Percentiles rank a stretch among this genome's conserved stretches.
phyloP scores from a whole-genome alignment of 2,113 vertebrate species.

The Perca schrenkii region DNA sequence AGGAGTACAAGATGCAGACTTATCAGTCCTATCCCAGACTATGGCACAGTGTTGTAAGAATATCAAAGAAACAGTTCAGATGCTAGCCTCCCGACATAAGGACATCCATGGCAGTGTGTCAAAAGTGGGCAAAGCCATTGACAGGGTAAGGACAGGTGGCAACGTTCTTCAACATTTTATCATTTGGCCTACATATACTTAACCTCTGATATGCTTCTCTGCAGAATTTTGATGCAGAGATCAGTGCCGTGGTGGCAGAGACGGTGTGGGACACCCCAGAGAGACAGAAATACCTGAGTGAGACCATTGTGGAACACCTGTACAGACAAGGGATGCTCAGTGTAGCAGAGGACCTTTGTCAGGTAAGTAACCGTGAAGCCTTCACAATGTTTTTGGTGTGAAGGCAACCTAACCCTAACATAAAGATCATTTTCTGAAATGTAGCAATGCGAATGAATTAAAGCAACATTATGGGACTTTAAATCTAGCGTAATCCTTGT shows the following conservation, averaged over 20 bases:
- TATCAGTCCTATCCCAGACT: slow-evolving; percentile 89
- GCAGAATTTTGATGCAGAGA: slow-evolving; percentile 93
- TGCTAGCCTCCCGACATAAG: slow-evolving; percentile 90
- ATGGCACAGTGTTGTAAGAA: slow-evolving; percentile 93
- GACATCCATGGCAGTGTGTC: slow-evolving; percentile 94
- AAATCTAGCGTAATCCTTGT: neutral
- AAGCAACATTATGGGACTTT: neutral
- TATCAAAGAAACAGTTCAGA: slow-evolving; percentile 92
- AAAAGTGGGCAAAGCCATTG: slow-evolving; percentile 93
- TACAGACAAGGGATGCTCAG: slow-evolving; percentile 93
- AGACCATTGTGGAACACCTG: slow-evolving; percentile 91
- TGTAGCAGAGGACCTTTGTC: slow-evolving; percentile 92
- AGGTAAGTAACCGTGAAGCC: slow-evolving; percentile 76
- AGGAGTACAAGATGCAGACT: slow-evolving; percentile 90
- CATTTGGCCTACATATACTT: neutral
- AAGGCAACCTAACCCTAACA: neutral
- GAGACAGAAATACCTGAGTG: slow-evolving; percentile 90
- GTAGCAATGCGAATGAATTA: neutral
- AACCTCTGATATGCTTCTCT: neutral
- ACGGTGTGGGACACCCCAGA: slow-evolving; percentile 90
- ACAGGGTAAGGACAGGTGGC: slow-evolving; percentile 82
- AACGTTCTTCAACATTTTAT: neutral
- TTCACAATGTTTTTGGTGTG: neutral
- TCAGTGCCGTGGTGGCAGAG: slow-evolving; percentile 91
- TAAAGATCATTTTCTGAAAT: neutral